These are phyloP conservation scores for Tetragonisca angustula DNA, from an alignment of 2,888 invertebrate species.

Conservation along the genomic window DNA sequence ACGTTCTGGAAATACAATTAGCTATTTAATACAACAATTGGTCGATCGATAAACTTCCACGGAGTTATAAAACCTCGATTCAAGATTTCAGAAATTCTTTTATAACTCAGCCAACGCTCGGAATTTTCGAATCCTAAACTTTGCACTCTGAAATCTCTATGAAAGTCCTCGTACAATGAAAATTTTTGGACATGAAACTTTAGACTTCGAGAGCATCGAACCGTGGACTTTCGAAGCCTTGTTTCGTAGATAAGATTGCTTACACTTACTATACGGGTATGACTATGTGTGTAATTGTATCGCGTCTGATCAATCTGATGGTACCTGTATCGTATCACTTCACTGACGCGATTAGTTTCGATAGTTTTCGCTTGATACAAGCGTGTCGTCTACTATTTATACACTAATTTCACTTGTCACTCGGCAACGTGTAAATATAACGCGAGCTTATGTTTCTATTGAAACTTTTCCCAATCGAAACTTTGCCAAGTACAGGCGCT, in stretches of 20 bases:
- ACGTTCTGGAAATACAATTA: neutral
- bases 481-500: neutral
- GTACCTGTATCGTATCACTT: neutral
- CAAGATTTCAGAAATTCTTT: neutral
- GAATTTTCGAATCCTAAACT: no score
- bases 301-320: neutral
- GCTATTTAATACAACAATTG: neutral
- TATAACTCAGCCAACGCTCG: neutral
- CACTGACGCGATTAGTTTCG: neutral
- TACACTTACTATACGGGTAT: neutral
- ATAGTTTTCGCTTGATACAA: neutral
- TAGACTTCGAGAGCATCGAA: neutral
- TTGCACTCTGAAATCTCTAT: neutral
- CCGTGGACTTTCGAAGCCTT: neutral
- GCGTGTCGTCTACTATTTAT: neutral
- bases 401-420: neutral
- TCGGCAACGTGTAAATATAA: neutral
- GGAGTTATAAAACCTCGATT: neutral
- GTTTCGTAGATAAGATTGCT: neutral
- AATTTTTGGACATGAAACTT: neutral
- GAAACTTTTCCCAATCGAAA: neutral
- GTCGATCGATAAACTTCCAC: neutral
- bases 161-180: no score
- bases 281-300: neutral
- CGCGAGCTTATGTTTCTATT: neutral